Evolutionary conservation across 2,113 vertebrate species (phyloP).

Genomic region (Microcebus ravelobensis): DNA sequence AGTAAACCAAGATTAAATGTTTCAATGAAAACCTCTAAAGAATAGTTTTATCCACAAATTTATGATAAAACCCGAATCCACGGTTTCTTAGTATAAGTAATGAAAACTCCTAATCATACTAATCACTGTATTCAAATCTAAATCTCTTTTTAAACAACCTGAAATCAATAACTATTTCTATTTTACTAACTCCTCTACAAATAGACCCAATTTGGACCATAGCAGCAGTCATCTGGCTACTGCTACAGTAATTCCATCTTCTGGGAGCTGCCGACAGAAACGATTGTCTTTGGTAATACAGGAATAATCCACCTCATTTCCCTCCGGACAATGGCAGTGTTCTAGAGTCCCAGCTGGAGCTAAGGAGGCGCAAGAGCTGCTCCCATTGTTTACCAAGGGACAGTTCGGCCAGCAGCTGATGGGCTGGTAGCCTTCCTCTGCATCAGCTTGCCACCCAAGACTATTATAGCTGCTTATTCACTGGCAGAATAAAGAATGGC

Average conservation of each 20-base stretch:
- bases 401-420: constrained; percentile 59
- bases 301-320: constrained; percentile 62
- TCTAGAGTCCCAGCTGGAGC: constrained; percentile 82
- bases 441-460: neutral
- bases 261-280: constrained; percentile 37
- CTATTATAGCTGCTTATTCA: neutral
- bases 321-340: constrained; percentile 65
- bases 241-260: neutral
- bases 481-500: neutral
- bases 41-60: constrained; percentile 5
- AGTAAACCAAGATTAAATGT: neutral
- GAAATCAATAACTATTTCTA: constrained; percentile 2
- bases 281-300: neutral
- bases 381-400: constrained; percentile 71
- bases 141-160: neutral
- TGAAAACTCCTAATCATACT: constrained; percentile 32
- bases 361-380: constrained; percentile 33
- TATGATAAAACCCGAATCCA: neutral
- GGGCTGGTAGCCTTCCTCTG: fast-evolving
- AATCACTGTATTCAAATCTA: neutral
- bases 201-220: neutral
- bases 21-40: neutral
- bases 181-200: neutral
- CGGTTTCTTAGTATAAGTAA: neutral
- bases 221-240: neutral